Evolutionary conservation across 2,797 vertebrate genomes (phyloP), one percentile per base, ranked within the genome.

Genomic region (Gymnodraco acuticeps): DNA sequence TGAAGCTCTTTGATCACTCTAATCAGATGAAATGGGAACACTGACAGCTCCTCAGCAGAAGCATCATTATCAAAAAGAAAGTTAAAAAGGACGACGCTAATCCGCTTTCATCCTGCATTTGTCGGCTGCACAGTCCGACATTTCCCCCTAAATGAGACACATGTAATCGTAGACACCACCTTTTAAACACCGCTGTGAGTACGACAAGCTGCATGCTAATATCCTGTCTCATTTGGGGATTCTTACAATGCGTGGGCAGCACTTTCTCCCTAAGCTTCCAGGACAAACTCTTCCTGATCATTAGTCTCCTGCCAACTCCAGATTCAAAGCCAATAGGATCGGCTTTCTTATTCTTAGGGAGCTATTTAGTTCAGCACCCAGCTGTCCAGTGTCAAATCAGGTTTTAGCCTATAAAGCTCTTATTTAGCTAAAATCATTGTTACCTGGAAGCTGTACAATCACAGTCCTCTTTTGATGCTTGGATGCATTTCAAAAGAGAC

Each of bases 1-100:
- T 75, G 77, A 88, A 70, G 42, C 64, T 23, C 83, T 89, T 89
- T 92, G 87, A 92, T 89, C 81, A 1, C 62, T 5, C 66, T 81
- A 78, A 89, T 86, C 85, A 78, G 75, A 85, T 84, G 78, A 86
- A 87, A 84, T 52, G 66, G 81, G 77, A 82, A 61, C 13, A 2
- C 82, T 50, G 78, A 82, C 75, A 72, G 69, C 63, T 74, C 72
- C 70, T 84, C 60, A 62, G 70, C 67, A 71, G 72, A 64, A 56
- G 55, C 72, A 65, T 82, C 68, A 65, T 62, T 72, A 87, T 64
- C 61, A 48, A 48, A 47, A 55, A 16, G 41, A 42, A 52, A 61
- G 20, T 55, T 19, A 15, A 12, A 38, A 46, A 38, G 19, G 52
- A 15, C 11, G 61, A 16, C 41, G 15, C 50, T 72, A 42, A 77